Evolutionary conservation across 1,140 invertebrate genomes (phyloP).

Genomic region (Archivesica marissinica): DNA sequence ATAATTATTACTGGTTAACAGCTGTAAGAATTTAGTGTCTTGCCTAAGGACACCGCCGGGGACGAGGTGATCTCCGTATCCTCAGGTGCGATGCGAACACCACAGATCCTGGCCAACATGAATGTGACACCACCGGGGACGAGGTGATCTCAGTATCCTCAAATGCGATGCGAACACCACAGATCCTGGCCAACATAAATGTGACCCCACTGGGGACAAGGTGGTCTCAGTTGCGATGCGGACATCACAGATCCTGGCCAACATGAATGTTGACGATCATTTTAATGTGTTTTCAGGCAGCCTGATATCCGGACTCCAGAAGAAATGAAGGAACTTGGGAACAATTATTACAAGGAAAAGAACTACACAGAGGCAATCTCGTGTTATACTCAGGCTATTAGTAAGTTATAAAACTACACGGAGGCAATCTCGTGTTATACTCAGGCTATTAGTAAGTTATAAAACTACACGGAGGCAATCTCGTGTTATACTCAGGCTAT

Average conservation of each 20-base stretch:
- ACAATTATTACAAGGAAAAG: constrained; percentile 93
- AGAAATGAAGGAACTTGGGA: constrained; percentile 94
- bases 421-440: not conserved
- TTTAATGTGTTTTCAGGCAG: constrained; percentile 39
- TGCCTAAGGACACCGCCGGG: no score
- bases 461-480: not conserved
- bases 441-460: not conserved
- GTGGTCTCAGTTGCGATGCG: not conserved
- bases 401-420: constrained; percentile 82
- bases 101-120: not conserved
- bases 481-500: not conserved
- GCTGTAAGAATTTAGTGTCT: no score
- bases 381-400: constrained; percentile 94
- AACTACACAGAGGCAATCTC: constrained; percentile 93
- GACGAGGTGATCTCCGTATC: not conserved
- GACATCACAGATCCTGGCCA: not conserved
- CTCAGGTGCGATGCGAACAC: not conserved
- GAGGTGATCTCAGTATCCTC: not conserved
- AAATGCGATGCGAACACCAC: not conserved
- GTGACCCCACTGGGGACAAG: not conserved
- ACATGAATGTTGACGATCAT: constrained; percentile 6
- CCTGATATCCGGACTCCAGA: constrained; percentile 87
- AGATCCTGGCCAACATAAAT: not conserved
- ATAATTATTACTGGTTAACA: no score
- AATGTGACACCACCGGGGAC: not conserved